Conservation (phyloP, 1,140 invertebrate genomes). For the Delia radicum region DNA sequence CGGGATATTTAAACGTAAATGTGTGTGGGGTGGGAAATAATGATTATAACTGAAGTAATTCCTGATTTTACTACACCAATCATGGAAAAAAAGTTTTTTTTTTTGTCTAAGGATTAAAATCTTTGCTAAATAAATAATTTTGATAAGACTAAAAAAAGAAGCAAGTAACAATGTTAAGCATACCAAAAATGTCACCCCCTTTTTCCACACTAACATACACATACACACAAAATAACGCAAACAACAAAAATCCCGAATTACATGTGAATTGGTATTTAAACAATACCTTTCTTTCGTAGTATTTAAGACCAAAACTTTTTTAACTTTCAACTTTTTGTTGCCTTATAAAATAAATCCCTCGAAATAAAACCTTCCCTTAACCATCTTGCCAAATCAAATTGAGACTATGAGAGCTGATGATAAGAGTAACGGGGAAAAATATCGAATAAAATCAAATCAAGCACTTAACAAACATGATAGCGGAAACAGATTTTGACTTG, state of each 20-base stretch:
- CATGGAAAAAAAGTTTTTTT: neutral
- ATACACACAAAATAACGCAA: neutral
- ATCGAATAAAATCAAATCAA: neutral
- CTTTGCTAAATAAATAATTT: neutral
- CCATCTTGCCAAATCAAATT: neutral
- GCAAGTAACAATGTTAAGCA: neutral
- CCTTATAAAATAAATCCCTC: neutral
- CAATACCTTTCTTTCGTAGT: neutral
- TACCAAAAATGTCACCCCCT: neutral
- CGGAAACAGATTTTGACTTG: conserved; percentile 13
- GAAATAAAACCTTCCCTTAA: neutral
- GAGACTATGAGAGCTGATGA: neutral
- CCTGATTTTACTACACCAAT: neutral
- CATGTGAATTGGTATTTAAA: conserved; percentile 17
- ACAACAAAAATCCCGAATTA: conserved; percentile 16
- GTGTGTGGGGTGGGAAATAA: neutral
- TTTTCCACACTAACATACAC: neutral
- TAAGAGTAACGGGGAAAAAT: neutral
- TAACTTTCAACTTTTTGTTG: too few relatives aligned
- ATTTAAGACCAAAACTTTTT: neutral
- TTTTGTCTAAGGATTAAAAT: conserved; percentile 1
- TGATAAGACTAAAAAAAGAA: neutral
- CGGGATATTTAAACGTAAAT: neutral
- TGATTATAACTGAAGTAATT: neutral
- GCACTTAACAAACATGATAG: neutral